Percentiles rank a stretch among this genome's conserved stretches.
phyloP scores from a whole-genome alignment of 2,888 invertebrate genomes.

The Netelia inedita region DNA sequence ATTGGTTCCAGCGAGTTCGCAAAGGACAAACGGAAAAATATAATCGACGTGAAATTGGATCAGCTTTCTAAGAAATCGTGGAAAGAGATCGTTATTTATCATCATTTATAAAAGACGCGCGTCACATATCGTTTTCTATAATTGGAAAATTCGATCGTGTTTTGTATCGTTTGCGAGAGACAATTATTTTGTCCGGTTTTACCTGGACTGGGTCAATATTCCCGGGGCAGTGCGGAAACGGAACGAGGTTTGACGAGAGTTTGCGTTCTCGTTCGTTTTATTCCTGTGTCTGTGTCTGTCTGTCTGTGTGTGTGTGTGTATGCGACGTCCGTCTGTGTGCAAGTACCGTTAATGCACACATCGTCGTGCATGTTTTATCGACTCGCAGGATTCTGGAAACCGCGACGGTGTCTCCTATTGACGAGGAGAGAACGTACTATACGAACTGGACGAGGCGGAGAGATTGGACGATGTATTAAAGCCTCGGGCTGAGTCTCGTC shows the following conservation, averaged over 20 bases:
- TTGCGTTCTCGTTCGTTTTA: not conserved
- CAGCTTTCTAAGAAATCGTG: constrained; percentile 50
- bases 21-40: not conserved
- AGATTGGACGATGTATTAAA: constrained; percentile 34
- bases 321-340: not conserved
- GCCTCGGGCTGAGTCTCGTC: constrained; percentile 61
- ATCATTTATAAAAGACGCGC: constrained; percentile 24
- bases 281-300: too few relatives aligned
- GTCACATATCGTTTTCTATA: constrained; percentile 16
- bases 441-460: not conserved
- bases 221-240: constrained; percentile 55
- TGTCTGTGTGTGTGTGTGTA: too few relatives aligned
- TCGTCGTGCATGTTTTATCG: constrained; percentile 15
- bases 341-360: constrained; percentile 30
- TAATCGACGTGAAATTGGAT: constrained; percentile 55
- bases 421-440: not conserved
- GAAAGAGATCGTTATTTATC: constrained; percentile 42
- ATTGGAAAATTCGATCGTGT: constrained; percentile 52
- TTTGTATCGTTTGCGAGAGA: constrained; percentile 9
- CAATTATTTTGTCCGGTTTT: constrained; percentile 53
- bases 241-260: constrained; percentile 32
- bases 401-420: not conserved
- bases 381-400: constrained; percentile 28
- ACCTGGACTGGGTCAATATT: constrained; percentile 54
- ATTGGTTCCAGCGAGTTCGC: not conserved